phyloP scores from a whole-genome alignment of 2,888 invertebrate species.

The Stenolophus ochropezus region DNA sequence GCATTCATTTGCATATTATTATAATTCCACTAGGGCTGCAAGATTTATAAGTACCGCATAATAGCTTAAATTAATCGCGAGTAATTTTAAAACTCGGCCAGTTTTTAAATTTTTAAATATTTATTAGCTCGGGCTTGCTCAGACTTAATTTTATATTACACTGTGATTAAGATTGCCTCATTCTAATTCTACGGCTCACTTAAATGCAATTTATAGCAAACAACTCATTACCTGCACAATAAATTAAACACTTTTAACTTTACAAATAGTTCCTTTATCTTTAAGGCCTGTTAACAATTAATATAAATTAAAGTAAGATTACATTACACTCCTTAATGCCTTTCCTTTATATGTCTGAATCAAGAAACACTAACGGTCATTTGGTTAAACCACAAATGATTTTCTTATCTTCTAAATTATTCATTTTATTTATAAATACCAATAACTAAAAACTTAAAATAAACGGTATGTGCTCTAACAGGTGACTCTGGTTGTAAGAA shows the following conservation, averaged over 20 bases:
- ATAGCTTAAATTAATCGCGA: slow-evolving; percentile 32
- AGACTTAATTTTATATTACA: slow-evolving; percentile 1
- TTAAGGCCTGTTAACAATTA: not conserved
- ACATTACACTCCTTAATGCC: not conserved
- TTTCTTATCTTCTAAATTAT: too few species aligned
- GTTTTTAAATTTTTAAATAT: slow-evolving; percentile 35
- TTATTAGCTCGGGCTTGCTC: slow-evolving; percentile 13
- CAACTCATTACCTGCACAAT: not conserved
- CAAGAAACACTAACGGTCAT: too few species aligned
- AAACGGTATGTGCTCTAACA: too few species aligned
- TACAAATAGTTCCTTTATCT: not conserved
- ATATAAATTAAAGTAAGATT: not conserved
- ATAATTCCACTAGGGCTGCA: slow-evolving; percentile 24
- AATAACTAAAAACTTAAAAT: too few species aligned
- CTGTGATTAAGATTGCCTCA: slow-evolving; percentile 1
- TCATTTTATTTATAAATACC: too few species aligned
- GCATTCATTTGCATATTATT: slow-evolving; percentile 41
- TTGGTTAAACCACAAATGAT: too few species aligned
- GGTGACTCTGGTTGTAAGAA: too few species aligned
- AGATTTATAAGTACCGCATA: slow-evolving; percentile 41
- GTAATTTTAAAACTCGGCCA: slow-evolving; percentile 29
- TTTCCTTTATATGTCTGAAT: too few species aligned
- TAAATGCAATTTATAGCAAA: not conserved
- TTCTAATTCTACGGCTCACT: not conserved
- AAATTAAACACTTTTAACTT: not conserved